A percentile compares a stretch with the other conserved stretches of the same genome.
Conservation (phyloP, 1,140 invertebrate genomes). For the Solenopsis invicta region DNA sequence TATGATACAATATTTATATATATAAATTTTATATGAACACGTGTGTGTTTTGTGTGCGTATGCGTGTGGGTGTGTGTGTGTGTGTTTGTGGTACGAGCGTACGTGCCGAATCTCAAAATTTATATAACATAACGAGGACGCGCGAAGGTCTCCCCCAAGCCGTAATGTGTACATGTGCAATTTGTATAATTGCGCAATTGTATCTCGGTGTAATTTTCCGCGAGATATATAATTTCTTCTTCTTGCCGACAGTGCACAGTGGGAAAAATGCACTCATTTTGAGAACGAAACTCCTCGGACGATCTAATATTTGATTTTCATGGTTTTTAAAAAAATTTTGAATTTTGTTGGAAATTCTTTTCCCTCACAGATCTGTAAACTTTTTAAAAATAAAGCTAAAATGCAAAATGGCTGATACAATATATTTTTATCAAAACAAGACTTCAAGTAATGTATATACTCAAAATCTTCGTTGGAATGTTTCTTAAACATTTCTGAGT, state of each 20-base stretch:
- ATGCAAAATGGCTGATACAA: too few species aligned
- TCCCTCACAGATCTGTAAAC: too few species aligned
- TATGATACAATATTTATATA: conserved; percentile 57
- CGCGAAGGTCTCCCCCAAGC: conserved; percentile 24
- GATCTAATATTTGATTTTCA: too few species aligned
- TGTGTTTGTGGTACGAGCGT: neutral
- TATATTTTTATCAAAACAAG: too few species aligned
- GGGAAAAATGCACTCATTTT: too few species aligned
- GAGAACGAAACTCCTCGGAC: too few species aligned
- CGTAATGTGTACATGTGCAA: conserved; percentile 45
- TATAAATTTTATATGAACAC: conserved; percentile 26
- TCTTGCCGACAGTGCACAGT: neutral
- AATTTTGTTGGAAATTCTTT: too few species aligned
- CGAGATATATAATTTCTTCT: conserved; percentile 8
- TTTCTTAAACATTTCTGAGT: too few species aligned
- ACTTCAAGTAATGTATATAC: too few species aligned
- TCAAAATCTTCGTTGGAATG: too few species aligned
- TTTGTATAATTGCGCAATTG: conserved; percentile 37
- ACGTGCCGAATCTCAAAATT: conserved; percentile 45
- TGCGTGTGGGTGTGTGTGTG: neutral
- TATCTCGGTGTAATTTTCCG: neutral
- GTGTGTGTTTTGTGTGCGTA: neutral
- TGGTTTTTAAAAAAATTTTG: too few species aligned
- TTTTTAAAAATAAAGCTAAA: too few species aligned
- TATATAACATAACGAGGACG: conserved; percentile 55